Evolutionary conservation across 1,140 invertebrate species (phyloP).

Genomic region (Cydia splendana): DNA sequence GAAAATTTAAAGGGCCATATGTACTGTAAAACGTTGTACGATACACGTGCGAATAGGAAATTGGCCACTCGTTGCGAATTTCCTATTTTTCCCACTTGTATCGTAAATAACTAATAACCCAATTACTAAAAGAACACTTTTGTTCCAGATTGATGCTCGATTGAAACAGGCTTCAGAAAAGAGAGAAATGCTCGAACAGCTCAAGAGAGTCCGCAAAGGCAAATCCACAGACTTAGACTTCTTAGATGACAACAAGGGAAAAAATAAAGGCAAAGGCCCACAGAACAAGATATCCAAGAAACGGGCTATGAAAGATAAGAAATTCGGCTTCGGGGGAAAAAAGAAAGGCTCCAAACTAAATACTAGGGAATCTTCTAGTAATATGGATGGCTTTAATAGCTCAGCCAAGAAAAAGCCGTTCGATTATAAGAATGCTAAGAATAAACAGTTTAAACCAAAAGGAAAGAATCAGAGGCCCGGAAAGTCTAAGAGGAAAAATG

Average conservation of each 20-base stretch:
- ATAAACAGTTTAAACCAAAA: constrained; percentile 63
- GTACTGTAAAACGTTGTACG: too few species aligned
- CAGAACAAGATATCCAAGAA: constrained; percentile 81
- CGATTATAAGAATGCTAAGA: constrained; percentile 54
- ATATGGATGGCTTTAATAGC: constrained; percentile 82
- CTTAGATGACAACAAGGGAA: constrained; percentile 87
- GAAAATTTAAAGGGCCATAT: too few species aligned
- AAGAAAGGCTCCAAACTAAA: constrained; percentile 95
- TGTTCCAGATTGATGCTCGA: constrained; percentile 88
- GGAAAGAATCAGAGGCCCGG: constrained; percentile 80
- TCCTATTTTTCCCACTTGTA: too few species aligned
- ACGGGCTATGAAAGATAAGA: constrained; percentile 88
- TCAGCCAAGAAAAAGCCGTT: constrained; percentile 71
- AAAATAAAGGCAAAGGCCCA: constrained; percentile 72
- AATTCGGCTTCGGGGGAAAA: constrained; percentile 97
- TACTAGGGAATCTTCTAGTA: constrained; percentile 88
- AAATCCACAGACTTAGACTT: constrained; percentile 89
- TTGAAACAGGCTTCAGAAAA: constrained; percentile 89
- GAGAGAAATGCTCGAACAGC: constrained; percentile 89
- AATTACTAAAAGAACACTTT: background rate
- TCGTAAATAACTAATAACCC: too few species aligned
- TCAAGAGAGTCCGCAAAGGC: constrained; percentile 93
- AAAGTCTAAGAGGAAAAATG: constrained; percentile 82
- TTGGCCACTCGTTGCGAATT: too few species aligned
- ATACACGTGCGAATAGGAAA: too few species aligned